Evolutionary conservation across 2,113 vertebrate species (phyloP).

Genomic region (Sialia sialis): DNA sequence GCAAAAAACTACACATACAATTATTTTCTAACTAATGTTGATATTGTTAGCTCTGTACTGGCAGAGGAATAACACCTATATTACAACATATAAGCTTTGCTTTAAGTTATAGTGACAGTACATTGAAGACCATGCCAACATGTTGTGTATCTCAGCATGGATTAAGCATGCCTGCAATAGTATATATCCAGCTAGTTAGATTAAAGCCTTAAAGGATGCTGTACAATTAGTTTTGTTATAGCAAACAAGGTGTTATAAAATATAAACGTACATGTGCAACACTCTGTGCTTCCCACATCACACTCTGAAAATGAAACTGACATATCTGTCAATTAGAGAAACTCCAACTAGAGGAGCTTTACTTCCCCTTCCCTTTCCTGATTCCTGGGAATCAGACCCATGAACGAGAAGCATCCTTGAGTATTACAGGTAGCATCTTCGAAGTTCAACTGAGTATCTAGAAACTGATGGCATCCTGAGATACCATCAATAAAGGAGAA

Average conservation of each 20-base stretch:
- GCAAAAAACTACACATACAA: neutral
- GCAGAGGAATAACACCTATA: neutral
- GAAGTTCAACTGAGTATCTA: neutral
- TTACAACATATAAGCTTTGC: neutral
- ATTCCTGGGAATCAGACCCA: neutral
- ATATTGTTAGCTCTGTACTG: neutral
- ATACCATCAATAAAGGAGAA: neutral
- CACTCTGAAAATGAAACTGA: neutral
- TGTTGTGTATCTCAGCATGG: neutral
- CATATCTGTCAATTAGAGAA: neutral
- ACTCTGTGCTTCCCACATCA: neutral
- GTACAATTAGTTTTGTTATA: neutral
- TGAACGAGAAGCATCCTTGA: neutral
- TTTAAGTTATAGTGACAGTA: neutral
- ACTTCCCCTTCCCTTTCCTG: neutral
- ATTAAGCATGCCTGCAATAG: neutral
- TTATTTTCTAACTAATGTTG: neutral
- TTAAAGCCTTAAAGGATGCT: neutral
- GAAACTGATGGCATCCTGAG: neutral
- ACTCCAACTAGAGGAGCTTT: neutral
- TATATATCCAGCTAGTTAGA: neutral
- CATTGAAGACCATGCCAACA: neutral
- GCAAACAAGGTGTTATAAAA: neutral
- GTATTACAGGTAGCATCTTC: neutral
- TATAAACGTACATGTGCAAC: neutral